phyloP scores from a whole-genome alignment of 2,797 vertebrate genomes.

The Denticeps clupeoides region DNA sequence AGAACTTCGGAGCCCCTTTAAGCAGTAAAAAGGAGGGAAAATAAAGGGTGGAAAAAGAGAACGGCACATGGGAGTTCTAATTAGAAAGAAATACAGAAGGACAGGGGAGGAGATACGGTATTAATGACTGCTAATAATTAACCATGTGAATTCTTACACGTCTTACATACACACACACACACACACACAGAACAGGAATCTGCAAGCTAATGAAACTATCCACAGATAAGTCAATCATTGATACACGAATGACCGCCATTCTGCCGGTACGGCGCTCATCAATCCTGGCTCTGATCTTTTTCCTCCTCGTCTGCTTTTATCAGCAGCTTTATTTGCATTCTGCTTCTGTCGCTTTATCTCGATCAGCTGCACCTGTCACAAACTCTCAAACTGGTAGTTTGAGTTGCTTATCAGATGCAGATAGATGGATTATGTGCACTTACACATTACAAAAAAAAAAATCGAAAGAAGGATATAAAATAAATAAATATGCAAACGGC shows the following conservation, averaged over 20 bases:
- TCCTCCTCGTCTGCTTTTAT: slow-evolving; percentile 56
- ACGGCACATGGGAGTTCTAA: too few relatives aligned
- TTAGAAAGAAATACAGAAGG: too few relatives aligned
- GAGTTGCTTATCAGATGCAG: slow-evolving; percentile 69
- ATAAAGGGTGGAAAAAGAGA: too few relatives aligned
- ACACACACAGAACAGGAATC: slow-evolving; percentile 10
- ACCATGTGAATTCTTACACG: too few relatives aligned
- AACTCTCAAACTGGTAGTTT: slow-evolving; percentile 70
- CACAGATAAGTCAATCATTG: slow-evolving; percentile 57
- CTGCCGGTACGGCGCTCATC: slow-evolving; percentile 76
- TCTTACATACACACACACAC: not conserved
- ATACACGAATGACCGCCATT: slow-evolving; percentile 70
- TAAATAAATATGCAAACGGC: slow-evolving; percentile 11
- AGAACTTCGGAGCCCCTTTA: too few relatives aligned
- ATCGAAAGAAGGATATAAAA: not conserved
- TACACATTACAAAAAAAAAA: slow-evolving; percentile 23
- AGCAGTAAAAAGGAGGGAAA: too few relatives aligned
- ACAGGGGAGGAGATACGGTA: too few relatives aligned
- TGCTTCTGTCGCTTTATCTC: slow-evolving; percentile 77
- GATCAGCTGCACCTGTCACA: slow-evolving; percentile 83
- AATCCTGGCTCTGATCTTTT: slow-evolving; percentile 66
- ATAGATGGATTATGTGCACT: slow-evolving; percentile 70
- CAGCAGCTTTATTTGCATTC: slow-evolving; percentile 77
- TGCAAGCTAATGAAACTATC: slow-evolving; percentile 23
- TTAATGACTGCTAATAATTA: too few relatives aligned